Evolutionary conservation across 2,113 vertebrate species (phyloP).

Genomic region (Lonchura striata): DNA sequence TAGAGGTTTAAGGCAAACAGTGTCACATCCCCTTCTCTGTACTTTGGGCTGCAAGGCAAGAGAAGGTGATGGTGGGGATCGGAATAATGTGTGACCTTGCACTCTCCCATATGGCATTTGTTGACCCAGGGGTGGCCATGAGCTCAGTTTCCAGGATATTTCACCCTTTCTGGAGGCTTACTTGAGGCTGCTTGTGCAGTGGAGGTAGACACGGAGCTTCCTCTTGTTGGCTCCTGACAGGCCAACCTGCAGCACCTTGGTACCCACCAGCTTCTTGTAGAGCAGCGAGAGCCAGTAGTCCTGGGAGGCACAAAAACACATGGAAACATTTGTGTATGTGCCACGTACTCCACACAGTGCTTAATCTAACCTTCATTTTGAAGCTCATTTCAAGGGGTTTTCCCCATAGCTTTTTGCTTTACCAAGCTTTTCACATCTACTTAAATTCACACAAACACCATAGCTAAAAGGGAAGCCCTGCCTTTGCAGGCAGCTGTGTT

Average conservation of each 20-base stretch:
- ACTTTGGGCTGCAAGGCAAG: conserved; percentile 74
- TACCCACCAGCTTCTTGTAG: conserved; percentile 89
- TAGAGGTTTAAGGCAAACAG: conserved; percentile 87
- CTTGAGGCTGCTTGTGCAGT: conserved; percentile 84
- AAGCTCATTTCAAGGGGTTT: background rate
- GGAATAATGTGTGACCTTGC: accelerated
- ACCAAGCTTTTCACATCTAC: background rate
- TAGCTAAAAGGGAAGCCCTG: background rate
- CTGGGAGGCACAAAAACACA: conserved; percentile 37
- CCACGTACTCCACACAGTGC: background rate
- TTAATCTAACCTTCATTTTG: accelerated
- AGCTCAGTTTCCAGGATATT: background rate
- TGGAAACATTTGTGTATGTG: background rate
- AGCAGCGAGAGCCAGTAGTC: conserved; percentile 95
- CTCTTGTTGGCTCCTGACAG: background rate
- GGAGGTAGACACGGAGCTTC: conserved; percentile 85
- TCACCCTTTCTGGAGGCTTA: conserved; percentile 31
- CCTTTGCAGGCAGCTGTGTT: background rate
- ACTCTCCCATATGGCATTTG: background rate
- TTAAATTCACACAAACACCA: background rate
- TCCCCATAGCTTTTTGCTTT: background rate
- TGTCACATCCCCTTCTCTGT: conserved; percentile 82
- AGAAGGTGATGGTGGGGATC: background rate
- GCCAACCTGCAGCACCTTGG: conserved; percentile 75
- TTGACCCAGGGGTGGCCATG: accelerated